These are phyloP conservation scores for Takifugu bimaculatus DNA, from an alignment of 2,113 vertebrate species.

Conservation along the genomic window DNA sequence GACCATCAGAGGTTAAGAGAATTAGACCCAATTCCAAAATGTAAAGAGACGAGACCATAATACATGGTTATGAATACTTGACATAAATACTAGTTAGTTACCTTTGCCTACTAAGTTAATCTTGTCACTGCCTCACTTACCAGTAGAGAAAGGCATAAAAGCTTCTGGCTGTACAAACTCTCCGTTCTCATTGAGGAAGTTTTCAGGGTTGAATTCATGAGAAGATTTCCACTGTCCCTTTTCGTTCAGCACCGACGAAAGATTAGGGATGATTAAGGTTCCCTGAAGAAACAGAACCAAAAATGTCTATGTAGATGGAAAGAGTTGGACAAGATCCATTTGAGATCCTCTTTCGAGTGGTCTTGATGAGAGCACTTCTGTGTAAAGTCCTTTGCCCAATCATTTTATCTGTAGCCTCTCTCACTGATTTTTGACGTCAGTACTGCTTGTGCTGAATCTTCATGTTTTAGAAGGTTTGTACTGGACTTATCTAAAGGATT, in stretches of 20 bases:
- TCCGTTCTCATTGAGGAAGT: constrained; percentile 57
- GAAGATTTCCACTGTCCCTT: constrained; percentile 59
- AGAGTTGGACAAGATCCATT: no score
- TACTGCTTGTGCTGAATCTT: no score
- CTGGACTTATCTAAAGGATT: no score
- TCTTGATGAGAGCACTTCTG: no score
- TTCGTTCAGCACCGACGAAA: constrained; percentile 37
- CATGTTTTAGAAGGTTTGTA: no score
- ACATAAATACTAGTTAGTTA: neutral
- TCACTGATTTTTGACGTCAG: no score
- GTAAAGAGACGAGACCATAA: neutral
- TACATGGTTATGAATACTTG: no score
- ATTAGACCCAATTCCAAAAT: neutral
- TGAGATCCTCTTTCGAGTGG: neutral
- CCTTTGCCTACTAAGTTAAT: neutral
- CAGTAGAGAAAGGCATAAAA: neutral
- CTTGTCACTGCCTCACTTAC: neutral
- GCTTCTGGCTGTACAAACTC: constrained; percentile 38
- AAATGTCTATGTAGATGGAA: neutral
- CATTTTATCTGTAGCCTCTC: no score
- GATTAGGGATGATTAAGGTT: constrained; percentile 43
- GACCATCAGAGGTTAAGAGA: no score
- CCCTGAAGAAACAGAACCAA: constrained; percentile 25
- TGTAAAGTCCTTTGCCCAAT: no score
- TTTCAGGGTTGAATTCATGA: constrained; percentile 56